phyloP scores from a whole-genome alignment of 2,797 vertebrate species.

The Vultur gryphus region DNA sequence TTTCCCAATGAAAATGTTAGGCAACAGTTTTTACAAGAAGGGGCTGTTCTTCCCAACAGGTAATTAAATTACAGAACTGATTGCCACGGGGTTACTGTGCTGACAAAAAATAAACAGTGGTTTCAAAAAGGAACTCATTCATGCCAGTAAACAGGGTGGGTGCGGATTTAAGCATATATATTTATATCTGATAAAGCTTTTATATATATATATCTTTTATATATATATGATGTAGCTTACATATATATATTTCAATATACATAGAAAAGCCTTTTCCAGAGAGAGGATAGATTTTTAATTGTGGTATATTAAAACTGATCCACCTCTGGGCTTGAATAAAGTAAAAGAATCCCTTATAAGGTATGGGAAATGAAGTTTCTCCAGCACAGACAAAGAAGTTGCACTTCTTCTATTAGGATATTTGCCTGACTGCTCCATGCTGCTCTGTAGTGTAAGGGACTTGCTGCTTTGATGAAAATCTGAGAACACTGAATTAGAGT shows the following conservation, averaged over 20 bases:
- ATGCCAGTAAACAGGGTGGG: background rate
- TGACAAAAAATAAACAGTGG: background rate
- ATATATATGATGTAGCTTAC: background rate
- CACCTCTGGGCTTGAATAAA: background rate
- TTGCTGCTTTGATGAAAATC: background rate
- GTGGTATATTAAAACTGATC: background rate
- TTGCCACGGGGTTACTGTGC: background rate
- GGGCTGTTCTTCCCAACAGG: background rate
- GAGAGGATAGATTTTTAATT: background rate
- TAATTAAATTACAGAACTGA: background rate
- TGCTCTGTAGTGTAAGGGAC: background rate
- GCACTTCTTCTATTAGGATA: background rate
- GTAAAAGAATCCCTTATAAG: background rate
- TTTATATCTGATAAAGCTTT: background rate
- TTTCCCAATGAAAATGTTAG: background rate
- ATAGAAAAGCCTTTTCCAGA: background rate
- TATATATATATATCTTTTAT: background rate
- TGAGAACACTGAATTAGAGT: background rate
- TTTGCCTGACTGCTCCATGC: background rate
- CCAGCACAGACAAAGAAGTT: background rate
- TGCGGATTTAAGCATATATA: background rate
- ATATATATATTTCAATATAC: background rate
- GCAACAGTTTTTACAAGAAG: background rate
- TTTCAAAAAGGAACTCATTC: background rate
- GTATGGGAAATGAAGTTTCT: background rate